Base-by-base conservation (phyloP, 2,113 vertebrate genomes). In the Tupaia tana region DNA sequence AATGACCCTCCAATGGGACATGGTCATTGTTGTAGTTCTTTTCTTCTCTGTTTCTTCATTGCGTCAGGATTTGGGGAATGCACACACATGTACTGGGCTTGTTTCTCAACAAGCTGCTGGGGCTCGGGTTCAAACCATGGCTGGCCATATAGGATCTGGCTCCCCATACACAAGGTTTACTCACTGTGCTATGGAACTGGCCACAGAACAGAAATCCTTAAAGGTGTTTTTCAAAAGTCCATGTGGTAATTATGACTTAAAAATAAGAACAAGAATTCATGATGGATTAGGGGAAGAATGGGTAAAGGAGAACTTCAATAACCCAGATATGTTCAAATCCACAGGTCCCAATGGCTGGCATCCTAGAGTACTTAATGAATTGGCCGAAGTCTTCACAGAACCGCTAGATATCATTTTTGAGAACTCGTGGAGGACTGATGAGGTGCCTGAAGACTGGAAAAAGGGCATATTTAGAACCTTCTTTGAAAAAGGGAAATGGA, bases 391-490 rank as follows among this genome's bases (percentile, higher is more conserved):
- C 89, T 89, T 96, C 83, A 92, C 84, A 92, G 87, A 56, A n/a
- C 93, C 79, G 93, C 66, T 97, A 87, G 89, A 58, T 92, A 88
- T 82, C 58, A 96, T 93, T 75, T 97, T 24, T 91, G 86, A 96
- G 93, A 97, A 64, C 67, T 70, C 90, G 84, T 96, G 71, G 93
- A 96, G 90, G 88, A 97, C 94, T 97, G 89, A 69, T 96, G 80
- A 96, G 43, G 61, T 93, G 95, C 63, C 94, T 80, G 78, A 96
- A 71, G 97, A 97, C 61, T 86, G 78, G 75, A 97, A 92, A 92
- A 78, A 95, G 59, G 97, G 74, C 52, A 96, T 79, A 83, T 22
- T 91, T 90, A 95, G 95, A 43, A 84, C 1, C 92, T 89, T 27
- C 83, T 81, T 97, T 97, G 91, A 95, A 77, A 95, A 96, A 94